Conservation (phyloP, 2,797 vertebrate genomes). For the Benthosema pterotum region DNA sequence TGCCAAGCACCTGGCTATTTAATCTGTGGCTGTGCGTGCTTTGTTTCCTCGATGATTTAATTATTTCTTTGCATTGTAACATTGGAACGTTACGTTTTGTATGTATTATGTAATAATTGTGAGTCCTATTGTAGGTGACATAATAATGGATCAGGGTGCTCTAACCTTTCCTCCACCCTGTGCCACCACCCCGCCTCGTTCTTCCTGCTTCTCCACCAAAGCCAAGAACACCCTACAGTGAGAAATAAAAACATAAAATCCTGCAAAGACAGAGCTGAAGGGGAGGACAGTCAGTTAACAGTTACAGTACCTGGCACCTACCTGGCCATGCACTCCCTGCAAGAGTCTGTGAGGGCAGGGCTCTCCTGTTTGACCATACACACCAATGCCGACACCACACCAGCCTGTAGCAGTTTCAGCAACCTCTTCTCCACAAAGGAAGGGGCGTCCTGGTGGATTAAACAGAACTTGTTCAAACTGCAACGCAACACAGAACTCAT, state of each 20-base stretch:
- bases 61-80: no score
- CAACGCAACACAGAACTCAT: no score
- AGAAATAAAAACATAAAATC: constrained; percentile 20
- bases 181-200: constrained; percentile 93
- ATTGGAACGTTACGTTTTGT: no score
- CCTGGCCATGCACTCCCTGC: constrained; percentile 93
- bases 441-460: constrained; percentile 84
- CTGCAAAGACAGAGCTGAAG: neutral
- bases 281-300: neutral
- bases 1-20: no score
- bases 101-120: no score
- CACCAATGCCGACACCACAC: constrained; percentile 91
- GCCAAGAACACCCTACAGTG: constrained; percentile 90
- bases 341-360: constrained; percentile 87
- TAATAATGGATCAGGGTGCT: constrained; percentile 7
- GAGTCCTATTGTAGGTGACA: neutral
- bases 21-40: no score
- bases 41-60: no score
- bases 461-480: neutral
- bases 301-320: constrained; percentile 45
- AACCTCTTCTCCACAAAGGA: constrained; percentile 87
- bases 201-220: constrained; percentile 90
- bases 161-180: constrained; percentile 97
- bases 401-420: constrained; percentile 86
- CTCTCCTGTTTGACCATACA: constrained; percentile 96